Conservation (phyloP, 2,797 vertebrate species). For the Coregonus sp. region DNA sequence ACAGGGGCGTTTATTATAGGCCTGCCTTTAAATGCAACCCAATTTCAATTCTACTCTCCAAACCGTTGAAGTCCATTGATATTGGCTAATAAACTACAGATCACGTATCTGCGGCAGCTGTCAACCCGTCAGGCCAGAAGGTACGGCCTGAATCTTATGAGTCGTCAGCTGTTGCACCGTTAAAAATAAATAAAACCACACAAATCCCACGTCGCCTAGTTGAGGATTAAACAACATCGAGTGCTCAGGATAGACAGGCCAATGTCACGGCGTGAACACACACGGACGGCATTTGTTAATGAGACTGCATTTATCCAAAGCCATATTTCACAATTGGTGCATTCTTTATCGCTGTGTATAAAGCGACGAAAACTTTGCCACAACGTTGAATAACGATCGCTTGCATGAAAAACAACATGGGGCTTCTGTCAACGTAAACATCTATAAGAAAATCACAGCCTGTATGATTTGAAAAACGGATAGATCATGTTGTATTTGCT, state of each 20-base stretch:
- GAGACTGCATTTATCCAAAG: conserved; percentile 23
- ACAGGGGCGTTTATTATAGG: neutral
- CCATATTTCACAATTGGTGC: conserved; percentile 26
- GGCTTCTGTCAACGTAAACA: neutral
- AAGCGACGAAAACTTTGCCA: conserved; percentile 54
- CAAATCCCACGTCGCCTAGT: conserved; percentile 66
- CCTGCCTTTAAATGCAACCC: neutral
- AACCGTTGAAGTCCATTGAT: conserved; percentile 53
- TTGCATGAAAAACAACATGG: neutral
- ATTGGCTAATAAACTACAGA: conserved; percentile 43
- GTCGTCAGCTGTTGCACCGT: conserved; percentile 77
- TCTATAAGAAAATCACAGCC: neutral
- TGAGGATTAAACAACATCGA: conserved; percentile 68
- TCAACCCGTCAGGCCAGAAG: conserved; percentile 62
- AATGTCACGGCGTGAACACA: conserved; percentile 50
- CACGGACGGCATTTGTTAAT: neutral
- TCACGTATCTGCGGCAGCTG: conserved; percentile 63
- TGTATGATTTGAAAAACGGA: neutral
- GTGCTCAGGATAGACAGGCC: conserved; percentile 41
- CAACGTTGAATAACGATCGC: conserved; percentile 14
- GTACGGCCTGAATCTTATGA: conserved; percentile 70
- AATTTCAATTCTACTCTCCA: conserved; percentile 17
- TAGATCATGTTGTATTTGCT: neutral
- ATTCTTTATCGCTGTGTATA: conserved; percentile 35
- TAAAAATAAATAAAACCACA: conserved; percentile 80